Conservation (phyloP, 1,140 invertebrate genomes). For the Berghia stephanieae region DNA sequence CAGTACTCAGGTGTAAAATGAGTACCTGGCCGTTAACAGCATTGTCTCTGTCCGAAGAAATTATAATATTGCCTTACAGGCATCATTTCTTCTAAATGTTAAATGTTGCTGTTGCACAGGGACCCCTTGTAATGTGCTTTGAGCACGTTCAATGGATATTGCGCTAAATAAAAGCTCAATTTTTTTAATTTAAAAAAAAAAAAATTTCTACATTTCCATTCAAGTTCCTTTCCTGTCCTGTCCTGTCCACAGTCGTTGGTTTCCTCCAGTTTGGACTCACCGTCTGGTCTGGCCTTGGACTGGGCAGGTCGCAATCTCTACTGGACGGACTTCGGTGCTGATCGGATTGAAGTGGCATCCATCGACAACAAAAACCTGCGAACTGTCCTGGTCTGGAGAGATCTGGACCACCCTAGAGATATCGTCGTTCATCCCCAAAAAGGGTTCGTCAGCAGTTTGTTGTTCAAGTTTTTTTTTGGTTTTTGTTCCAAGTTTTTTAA, state of each 20-base stretch:
- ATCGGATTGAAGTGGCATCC: constrained; percentile 90
- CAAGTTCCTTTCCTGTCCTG: background rate
- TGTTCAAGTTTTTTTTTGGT: background rate
- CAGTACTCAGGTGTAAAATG: no score
- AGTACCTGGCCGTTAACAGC: no score
- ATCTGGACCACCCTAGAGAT: constrained; percentile 89
- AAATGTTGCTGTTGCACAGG: no score
- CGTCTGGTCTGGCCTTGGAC: constrained; percentile 91
- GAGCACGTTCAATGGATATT: no score
- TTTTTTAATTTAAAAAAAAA: no score
- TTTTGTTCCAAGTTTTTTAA: background rate
- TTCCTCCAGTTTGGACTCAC: constrained; percentile 77
- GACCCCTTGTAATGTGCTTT: no score
- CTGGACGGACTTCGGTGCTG: constrained; percentile 93
- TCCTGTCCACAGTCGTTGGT: constrained; percentile 73
- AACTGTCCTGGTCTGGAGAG: constrained; percentile 80
- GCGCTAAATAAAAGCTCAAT: background rate
- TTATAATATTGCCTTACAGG: no score
- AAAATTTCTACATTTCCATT: constrained; percentile 60
- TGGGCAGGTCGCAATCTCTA: constrained; percentile 92
- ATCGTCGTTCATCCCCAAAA: constrained; percentile 90
- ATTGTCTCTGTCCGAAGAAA: no score
- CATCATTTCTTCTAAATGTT: no score
- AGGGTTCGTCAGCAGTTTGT: constrained; percentile 73
- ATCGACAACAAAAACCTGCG: constrained; percentile 79